A percentile compares a stretch with the other conserved stretches of the same genome.
Conservation (phyloP, 2,797 vertebrate species). For the Mus caroli region DNA sequence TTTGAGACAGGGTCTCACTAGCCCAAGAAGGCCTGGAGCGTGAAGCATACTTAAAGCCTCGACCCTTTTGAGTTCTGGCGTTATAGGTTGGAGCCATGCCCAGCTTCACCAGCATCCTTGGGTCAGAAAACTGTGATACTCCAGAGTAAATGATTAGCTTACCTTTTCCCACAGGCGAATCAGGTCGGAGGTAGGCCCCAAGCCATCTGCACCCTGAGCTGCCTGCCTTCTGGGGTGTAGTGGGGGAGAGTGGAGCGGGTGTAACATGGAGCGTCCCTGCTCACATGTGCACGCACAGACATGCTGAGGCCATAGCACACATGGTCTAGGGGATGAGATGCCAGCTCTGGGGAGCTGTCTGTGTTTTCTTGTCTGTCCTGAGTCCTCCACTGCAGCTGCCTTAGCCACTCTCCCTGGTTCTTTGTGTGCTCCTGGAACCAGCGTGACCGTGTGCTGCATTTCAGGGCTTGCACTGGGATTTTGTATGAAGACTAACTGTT, state of each 20-base stretch:
- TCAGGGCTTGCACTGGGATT: not conserved
- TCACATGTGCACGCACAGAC: not conserved
- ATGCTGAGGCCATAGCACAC: not conserved
- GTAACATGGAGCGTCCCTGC: rapidly evolving
- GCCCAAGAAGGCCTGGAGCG: not conserved
- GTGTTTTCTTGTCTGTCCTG: not conserved
- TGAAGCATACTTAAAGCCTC: not conserved
- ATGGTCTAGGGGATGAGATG: not conserved
- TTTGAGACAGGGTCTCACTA: not conserved
- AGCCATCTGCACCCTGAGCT: not conserved
- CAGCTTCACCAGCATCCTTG: not conserved
- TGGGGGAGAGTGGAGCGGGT: not conserved
- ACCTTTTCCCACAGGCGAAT: no score
- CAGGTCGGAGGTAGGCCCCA: not conserved
- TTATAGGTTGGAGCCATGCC: not conserved
- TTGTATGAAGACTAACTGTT: not conserved
- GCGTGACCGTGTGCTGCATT: not conserved
- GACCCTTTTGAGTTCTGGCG: not conserved
- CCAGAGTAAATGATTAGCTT: not conserved
- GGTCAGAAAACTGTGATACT: not conserved
- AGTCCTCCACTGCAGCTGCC: not conserved
- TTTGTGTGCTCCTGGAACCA: not conserved
- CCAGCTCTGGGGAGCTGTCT: not conserved
- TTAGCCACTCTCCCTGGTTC: not conserved
- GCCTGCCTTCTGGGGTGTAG: not conserved